Conservation (phyloP, 2,797 vertebrate genomes). For the Epinephelus malabaricus region DNA sequence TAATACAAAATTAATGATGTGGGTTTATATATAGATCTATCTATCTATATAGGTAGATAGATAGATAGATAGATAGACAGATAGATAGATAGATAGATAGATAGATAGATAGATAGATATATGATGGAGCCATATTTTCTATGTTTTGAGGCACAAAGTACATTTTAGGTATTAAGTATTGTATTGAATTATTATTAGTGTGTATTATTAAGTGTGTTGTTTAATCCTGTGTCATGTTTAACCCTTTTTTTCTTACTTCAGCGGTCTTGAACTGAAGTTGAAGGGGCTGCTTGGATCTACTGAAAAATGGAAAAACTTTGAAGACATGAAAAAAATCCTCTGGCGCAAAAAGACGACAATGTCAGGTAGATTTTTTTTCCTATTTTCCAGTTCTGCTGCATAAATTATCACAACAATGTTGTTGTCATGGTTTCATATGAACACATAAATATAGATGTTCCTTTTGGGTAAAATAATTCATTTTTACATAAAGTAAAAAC, state of each 20-base stretch:
- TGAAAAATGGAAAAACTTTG: slow-evolving; percentile 75
- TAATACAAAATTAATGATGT: slow-evolving; percentile 13
- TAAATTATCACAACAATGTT: too few relatives aligned
- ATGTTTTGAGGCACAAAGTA: background rate
- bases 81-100: too few relatives aligned
- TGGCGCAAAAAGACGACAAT: slow-evolving; percentile 66
- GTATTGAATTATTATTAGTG: background rate
- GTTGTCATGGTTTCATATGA: too few relatives aligned
- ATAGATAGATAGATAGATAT: too few relatives aligned
- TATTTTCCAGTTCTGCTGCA: too few relatives aligned
- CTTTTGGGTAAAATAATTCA: too few relatives aligned
- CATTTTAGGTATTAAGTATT: background rate
- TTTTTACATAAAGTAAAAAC: too few relatives aligned
- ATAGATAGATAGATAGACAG: too few relatives aligned
- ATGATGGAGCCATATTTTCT: background rate
- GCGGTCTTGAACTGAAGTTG: slow-evolving; percentile 69
- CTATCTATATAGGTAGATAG: too few relatives aligned
- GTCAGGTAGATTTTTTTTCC: slow-evolving; percentile 62
- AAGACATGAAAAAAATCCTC: slow-evolving; percentile 76
- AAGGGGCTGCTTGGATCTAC: slow-evolving; percentile 70
- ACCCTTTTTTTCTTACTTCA: slow-evolving; percentile 20
- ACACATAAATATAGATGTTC: too few relatives aligned
- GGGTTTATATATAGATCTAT: slow-evolving; percentile 4
- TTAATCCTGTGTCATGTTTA: background rate
- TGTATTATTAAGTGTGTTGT: background rate